phyloP scores from a whole-genome alignment of 2,113 vertebrate genomes.

The Menura novaehollandiae region DNA sequence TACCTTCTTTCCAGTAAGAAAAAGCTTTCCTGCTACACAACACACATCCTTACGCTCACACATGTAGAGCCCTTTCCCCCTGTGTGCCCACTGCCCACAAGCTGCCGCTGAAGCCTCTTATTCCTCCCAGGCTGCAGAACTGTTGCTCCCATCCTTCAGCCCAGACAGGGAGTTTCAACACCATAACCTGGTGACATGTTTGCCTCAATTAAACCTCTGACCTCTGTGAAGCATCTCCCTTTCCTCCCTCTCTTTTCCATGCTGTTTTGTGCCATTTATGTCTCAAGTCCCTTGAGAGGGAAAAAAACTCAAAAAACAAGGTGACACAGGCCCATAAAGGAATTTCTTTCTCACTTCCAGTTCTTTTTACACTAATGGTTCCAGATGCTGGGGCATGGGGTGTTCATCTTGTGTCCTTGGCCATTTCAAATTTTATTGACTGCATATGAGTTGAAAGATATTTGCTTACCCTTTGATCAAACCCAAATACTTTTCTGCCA shows the following conservation, averaged over 20 bases:
- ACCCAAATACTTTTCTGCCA: background rate
- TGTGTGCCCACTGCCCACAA: rapidly evolving
- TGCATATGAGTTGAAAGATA: background rate
- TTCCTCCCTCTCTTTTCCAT: background rate
- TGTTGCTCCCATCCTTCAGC: background rate
- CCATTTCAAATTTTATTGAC: constrained; percentile 10
- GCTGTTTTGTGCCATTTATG: background rate
- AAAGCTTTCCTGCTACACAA: background rate
- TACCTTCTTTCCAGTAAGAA: background rate
- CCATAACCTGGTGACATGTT: rapidly evolving
- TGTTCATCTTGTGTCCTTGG: background rate
- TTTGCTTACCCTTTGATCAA: constrained; percentile 45
- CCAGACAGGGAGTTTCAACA: background rate
- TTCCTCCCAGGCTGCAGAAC: background rate
- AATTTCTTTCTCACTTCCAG: background rate
- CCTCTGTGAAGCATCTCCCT: background rate
- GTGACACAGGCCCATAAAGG: background rate
- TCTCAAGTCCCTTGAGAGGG: background rate
- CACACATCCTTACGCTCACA: background rate
- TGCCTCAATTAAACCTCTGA: background rate
- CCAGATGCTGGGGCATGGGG: background rate
- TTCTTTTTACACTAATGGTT: background rate
- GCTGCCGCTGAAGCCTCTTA: background rate
- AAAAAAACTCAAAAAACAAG: background rate
- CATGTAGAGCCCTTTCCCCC: background rate